phyloP scores from a whole-genome alignment of 1,140 invertebrate species.

The Lethocerus indicus region DNA sequence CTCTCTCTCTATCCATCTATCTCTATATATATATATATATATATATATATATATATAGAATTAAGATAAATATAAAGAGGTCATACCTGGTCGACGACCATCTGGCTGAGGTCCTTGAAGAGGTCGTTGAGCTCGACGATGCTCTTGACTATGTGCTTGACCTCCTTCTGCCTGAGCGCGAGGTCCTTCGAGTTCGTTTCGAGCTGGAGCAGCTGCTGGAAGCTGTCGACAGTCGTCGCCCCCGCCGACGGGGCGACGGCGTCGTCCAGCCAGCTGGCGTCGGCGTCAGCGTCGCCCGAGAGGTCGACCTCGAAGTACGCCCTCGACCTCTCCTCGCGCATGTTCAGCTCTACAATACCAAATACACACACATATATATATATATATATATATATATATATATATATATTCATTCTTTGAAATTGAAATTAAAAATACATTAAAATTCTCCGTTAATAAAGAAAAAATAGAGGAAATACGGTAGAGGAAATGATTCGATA shows the following conservation, averaged over 20 bases:
- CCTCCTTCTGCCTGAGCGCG: constrained; percentile 71
- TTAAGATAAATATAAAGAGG: background rate
- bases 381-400: background rate
- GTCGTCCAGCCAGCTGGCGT: constrained; percentile 14
- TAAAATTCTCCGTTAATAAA: background rate
- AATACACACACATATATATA: background rate
- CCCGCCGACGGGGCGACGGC: background rate
- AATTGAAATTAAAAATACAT: background rate
- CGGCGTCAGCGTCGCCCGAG: constrained; percentile 4
- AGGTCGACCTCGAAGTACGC: constrained; percentile 48
- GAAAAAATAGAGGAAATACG: background rate
- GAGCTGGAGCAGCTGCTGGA: constrained; percentile 58
- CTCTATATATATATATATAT: background rate
- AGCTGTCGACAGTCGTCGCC: constrained; percentile 5
- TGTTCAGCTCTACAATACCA: constrained; percentile 47
- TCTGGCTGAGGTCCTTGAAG: constrained; percentile 56
- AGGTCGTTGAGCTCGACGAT: constrained; percentile 88
- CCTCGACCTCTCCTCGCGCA: constrained; percentile 72
- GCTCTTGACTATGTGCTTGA: constrained; percentile 76
- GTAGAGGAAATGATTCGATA: background rate
- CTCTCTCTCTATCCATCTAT: constrained; percentile 1
- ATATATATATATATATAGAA: background rate
- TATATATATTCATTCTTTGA: background rate
- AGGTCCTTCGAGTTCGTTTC: constrained; percentile 66
- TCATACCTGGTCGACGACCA: constrained; percentile 43